These are phyloP conservation scores for Lethrus apterus DNA, from an alignment of 1,140 invertebrate genomes.

Conservation along the genomic window DNA sequence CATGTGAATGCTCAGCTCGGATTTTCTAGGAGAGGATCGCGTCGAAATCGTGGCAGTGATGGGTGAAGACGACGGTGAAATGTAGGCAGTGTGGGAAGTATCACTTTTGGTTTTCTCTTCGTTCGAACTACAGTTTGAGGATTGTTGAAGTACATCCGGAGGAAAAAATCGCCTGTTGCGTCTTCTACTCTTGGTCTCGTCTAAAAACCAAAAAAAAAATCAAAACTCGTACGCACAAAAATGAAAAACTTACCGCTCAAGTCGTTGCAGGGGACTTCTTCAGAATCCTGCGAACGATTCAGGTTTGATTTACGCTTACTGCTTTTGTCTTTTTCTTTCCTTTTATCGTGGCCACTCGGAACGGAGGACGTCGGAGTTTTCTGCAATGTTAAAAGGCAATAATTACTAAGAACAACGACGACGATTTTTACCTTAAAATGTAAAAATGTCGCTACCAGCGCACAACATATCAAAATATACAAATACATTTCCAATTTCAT, in stretches of 20 bases:
- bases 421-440: not conserved
- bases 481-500: not conserved
- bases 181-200: slow-evolving; percentile 39
- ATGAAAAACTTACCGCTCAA: slow-evolving; percentile 24
- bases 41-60: slow-evolving; percentile 26
- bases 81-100: slow-evolving; percentile 25
- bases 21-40: slow-evolving; percentile 23
- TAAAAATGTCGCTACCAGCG: not conserved
- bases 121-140: slow-evolving; percentile 14
- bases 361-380: not conserved
- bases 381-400: too few relatives aligned
- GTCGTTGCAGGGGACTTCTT: slow-evolving; percentile 45
- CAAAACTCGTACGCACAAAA: too few relatives aligned
- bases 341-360: not conserved
- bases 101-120: slow-evolving; percentile 22
- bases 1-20: slow-evolving; percentile 40
- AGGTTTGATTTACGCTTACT: slow-evolving; percentile 57
- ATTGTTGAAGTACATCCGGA: slow-evolving; percentile 32
- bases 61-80: slow-evolving; percentile 20
- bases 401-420: not conserved
- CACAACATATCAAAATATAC: not conserved
- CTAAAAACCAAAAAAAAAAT: slow-evolving; percentile 33
- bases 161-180: slow-evolving; percentile 43
- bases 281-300: slow-evolving; percentile 50
- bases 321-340: slow-evolving; percentile 53